Conservation (phyloP, 2,888 invertebrate genomes). For the Macrosiphum euphorbiae region DNA sequence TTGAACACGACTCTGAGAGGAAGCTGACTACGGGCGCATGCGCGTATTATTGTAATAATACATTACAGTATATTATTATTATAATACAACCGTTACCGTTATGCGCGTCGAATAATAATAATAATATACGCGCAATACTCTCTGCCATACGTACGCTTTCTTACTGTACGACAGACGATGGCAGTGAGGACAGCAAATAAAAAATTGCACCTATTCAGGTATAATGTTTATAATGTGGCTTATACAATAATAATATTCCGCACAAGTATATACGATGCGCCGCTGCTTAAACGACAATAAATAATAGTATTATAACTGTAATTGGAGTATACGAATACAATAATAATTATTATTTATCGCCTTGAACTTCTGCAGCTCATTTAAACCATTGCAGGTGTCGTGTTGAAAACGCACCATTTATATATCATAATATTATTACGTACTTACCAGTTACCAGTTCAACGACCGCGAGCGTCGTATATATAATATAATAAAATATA, state of each 20-base stretch:
- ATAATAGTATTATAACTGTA: slow-evolving; percentile 11
- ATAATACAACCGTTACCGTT: not conserved
- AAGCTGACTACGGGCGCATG: not conserved
- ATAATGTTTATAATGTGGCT: not conserved
- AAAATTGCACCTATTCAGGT: not conserved
- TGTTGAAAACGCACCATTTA: not conserved
- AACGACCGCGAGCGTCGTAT: not conserved
- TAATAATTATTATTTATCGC: slow-evolving; percentile 32
- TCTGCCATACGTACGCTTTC: not conserved
- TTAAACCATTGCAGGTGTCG: not conserved
- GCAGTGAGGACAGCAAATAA: not conserved
- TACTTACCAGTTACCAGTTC: not conserved
- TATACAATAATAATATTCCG: not conserved
- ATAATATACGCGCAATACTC: not conserved
- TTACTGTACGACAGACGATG: not conserved
- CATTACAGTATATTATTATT: not conserved
- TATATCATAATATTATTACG: not conserved
- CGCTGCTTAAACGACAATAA: slow-evolving; percentile 10
- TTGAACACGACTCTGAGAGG: not conserved
- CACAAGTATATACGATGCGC: not conserved
- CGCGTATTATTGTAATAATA: not conserved
- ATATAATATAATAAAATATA: not conserved
- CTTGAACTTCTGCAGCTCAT: slow-evolving; percentile 24
- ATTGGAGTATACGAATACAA: slow-evolving; percentile 14
- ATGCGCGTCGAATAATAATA: not conserved